Evolutionary conservation across 2,888 invertebrate species (phyloP), one percentile per base, ranked within the genome.

Genomic region (Autographa pulchrina): DNA sequence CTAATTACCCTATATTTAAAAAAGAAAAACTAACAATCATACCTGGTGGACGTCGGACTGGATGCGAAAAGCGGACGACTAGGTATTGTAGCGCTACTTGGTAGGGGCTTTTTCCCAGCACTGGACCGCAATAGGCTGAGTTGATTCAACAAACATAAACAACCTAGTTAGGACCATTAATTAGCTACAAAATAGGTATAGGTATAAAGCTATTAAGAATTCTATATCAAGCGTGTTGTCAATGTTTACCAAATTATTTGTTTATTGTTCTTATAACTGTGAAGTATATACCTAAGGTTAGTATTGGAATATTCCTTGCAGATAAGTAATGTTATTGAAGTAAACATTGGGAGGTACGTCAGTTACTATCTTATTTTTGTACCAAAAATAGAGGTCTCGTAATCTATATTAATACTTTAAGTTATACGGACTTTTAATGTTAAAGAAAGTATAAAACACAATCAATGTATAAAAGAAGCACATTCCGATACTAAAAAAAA

Each of bases 261-360:
- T 54, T 63, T 59, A 18, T 18, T 20, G 35, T 69, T 32, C 60
- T 75, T 79, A 59, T 63, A 52, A 60, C 61, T 65, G 48, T 32
- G 48, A 67, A 18, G 14, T 20, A n/a, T 14, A 38, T 13, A 11
- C 11, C 38, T 41, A 48, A 48, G 5, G n/a, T n/a, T 67, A 68
- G 20, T 52, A 64, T 63, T 52, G 78, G 78, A 77, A 78, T 68
- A 77, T 78, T 78, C 65, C 78, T n/a, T 25, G 64, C 18, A n/a
- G 77, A 78, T 78, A 78, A 81, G 38, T 43, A 52, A 48, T 35
- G 35, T 35, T 35, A 35, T 65, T 71, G 18, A 68, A 62, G 60
- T 72, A 65, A 72, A 77, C 25, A 59, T 7, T 59, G 25, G 64
- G 66, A 67, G 77, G 58, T 68, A 78, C 78, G 48, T 66, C 77